phyloP scores from a whole-genome alignment of 2,113 vertebrate species.

The Paramisgurnus dabryanus region DNA sequence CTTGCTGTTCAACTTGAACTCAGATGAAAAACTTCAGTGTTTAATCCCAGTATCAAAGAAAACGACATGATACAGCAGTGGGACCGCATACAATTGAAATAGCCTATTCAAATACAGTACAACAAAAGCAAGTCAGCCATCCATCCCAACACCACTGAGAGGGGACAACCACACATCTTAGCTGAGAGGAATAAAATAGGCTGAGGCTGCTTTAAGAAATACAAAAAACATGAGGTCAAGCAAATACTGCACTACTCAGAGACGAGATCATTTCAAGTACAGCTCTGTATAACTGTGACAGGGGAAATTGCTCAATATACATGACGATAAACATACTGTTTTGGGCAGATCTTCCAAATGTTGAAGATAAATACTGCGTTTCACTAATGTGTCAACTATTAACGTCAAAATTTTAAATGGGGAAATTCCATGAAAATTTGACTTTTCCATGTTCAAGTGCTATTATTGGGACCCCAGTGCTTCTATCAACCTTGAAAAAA shows the following conservation, averaged over 20 bases:
- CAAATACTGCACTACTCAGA: neutral
- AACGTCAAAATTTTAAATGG: neutral
- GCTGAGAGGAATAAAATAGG: neutral
- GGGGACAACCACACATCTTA: neutral
- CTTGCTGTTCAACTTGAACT: neutral
- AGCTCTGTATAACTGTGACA: neutral
- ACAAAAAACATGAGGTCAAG: conserved; percentile 10
- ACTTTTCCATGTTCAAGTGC: too few relatives aligned
- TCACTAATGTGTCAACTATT: neutral
- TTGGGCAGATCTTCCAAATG: conserved; percentile 4
- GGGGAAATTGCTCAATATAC: neutral
- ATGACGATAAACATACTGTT: neutral
- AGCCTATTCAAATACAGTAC: neutral
- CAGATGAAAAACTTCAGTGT: neutral
- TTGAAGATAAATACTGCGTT: neutral
- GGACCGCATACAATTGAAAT: neutral
- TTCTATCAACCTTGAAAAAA: too few relatives aligned
- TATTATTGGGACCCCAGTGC: too few relatives aligned
- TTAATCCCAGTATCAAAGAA: neutral
- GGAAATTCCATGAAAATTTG: too few relatives aligned
- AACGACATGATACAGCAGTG: neutral
- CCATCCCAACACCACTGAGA: neutral
- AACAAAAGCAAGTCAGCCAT: neutral
- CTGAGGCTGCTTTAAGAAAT: neutral
- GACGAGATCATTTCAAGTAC: conserved; percentile 15